Evolutionary conservation across 2,797 vertebrate genomes (phyloP).

Genomic region (Clarias pachynema): DNA sequence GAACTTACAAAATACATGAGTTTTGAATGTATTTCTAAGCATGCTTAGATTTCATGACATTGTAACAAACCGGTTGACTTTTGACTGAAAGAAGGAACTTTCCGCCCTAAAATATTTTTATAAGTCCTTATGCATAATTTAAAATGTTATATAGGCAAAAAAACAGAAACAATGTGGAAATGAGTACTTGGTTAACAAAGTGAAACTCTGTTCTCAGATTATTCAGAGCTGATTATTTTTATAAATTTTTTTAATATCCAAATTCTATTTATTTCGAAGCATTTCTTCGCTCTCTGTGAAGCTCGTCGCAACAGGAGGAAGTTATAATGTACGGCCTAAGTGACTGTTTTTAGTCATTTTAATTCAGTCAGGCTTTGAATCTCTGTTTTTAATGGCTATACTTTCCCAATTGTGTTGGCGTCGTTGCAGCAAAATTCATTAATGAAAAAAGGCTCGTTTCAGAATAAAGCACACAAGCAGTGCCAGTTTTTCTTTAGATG

Average conservation of each 20-base stretch:
- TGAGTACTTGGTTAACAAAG: not conserved
- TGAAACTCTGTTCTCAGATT: not conserved
- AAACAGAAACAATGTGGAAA: not conserved
- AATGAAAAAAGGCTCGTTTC: not conserved
- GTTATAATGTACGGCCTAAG: not conserved
- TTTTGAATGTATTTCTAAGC: not conserved
- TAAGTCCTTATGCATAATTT: not conserved
- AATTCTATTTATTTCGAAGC: too few relatives aligned
- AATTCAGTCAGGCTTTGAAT: not conserved
- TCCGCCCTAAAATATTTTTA: not conserved
- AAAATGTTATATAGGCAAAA: not conserved
- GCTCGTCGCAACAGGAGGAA: not conserved
- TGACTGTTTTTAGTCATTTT: conserved; percentile 1
- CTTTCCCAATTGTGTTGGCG: not conserved
- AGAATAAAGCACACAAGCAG: not conserved
- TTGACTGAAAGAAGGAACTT: not conserved
- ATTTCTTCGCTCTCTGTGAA: not conserved
- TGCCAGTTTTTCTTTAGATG: not conserved
- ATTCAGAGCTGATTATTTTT: not conserved
- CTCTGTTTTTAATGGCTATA: conserved; percentile 9
- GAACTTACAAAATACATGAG: not conserved
- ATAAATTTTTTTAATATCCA: too few relatives aligned
- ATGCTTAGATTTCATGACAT: not conserved
- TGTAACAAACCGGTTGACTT: not conserved
- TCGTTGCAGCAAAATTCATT: not conserved